A percentile compares a stretch with the other conserved stretches of the same genome.
Evolutionary conservation across 1,140 invertebrate genomes (phyloP).

Genomic region (Drosophila sp.): DNA sequence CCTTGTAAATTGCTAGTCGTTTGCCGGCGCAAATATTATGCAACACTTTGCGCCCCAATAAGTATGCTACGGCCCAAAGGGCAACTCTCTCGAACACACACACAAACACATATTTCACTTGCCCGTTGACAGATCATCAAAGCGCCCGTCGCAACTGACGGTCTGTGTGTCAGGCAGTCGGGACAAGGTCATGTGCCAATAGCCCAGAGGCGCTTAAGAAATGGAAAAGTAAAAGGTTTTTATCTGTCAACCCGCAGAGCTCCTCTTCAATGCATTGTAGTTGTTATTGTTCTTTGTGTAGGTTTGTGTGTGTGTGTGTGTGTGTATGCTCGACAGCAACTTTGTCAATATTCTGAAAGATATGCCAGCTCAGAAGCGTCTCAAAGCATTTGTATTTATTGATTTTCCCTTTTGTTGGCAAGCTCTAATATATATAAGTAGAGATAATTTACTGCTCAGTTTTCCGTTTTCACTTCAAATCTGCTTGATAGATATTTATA

Average conservation of each 20-base stretch:
- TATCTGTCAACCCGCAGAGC: conserved; percentile 39
- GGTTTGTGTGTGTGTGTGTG: conserved; percentile 47
- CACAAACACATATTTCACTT: neutral
- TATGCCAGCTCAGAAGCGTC: conserved; percentile 21
- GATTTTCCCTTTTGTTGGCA: conserved; percentile 56
- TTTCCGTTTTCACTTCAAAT: conserved; percentile 54
- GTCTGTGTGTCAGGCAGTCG: conserved; percentile 8
- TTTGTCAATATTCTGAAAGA: conserved; percentile 56
- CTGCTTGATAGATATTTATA: conserved; percentile 71
- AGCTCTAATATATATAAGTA: conserved; percentile 35
- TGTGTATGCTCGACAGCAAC: conserved; percentile 42
- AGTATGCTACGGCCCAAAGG: conserved; percentile 55
- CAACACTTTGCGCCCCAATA: conserved; percentile 75
- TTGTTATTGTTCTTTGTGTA: conserved; percentile 9
- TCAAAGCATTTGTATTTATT: conserved; percentile 66
- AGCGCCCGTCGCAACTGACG: conserved; percentile 33
- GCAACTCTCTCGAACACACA: conserved; percentile 29
- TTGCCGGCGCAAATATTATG: conserved; percentile 71
- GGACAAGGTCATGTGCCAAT: conserved; percentile 77
- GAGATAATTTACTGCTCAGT: conserved; percentile 35
- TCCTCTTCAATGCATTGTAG: conserved; percentile 8
- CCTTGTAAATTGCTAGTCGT: conserved; percentile 59
- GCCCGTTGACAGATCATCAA: conserved; percentile 78
- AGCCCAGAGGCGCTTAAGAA: conserved; percentile 67
- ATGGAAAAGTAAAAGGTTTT: conserved; percentile 53